These are phyloP conservation scores for Atherinomorus stipes DNA, from an alignment of 2,113 vertebrate species.

Conservation along the genomic window DNA sequence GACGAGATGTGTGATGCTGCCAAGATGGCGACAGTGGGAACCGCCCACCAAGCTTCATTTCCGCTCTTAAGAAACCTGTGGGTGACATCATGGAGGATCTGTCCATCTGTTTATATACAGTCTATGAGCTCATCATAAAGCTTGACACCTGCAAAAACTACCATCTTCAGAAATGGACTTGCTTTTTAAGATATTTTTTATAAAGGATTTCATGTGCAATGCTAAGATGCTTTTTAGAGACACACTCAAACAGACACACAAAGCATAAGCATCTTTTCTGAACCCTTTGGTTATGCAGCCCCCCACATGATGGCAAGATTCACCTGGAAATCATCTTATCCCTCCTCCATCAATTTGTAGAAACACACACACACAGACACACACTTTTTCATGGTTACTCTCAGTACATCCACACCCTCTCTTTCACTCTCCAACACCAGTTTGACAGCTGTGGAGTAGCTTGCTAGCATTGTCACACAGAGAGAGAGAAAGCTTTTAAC, in stretches of 20 bases:
- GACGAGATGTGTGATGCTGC: too few species aligned
- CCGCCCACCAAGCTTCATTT: too few species aligned
- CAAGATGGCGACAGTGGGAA: too few species aligned
- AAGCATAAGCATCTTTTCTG: background rate
- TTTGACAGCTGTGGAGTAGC: slow-evolving; percentile 66
- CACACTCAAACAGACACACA: background rate
- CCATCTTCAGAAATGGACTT: too few species aligned
- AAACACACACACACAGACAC: slow-evolving; percentile 1
- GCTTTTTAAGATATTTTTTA: background rate
- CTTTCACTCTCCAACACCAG: slow-evolving; percentile 37
- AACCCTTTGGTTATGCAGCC: background rate
- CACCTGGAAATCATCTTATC: slow-evolving; percentile 4
- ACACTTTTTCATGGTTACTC: slow-evolving; percentile 29
- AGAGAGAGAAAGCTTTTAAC: slow-evolving; percentile 70
- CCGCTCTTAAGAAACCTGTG: too few species aligned
- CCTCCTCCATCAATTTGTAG: background rate
- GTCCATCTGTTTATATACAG: too few species aligned
- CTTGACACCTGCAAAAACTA: too few species aligned
- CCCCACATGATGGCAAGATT: slow-evolving; percentile 36
- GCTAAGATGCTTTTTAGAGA: background rate
- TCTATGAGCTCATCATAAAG: too few species aligned
- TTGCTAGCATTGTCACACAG: slow-evolving; percentile 46
- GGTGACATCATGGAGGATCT: too few species aligned
- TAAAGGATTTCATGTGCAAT: background rate
- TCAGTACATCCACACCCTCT: slow-evolving; percentile 20